phyloP scores from a whole-genome alignment of 2,888 invertebrate genomes.

The Tetragonula carbonaria region DNA sequence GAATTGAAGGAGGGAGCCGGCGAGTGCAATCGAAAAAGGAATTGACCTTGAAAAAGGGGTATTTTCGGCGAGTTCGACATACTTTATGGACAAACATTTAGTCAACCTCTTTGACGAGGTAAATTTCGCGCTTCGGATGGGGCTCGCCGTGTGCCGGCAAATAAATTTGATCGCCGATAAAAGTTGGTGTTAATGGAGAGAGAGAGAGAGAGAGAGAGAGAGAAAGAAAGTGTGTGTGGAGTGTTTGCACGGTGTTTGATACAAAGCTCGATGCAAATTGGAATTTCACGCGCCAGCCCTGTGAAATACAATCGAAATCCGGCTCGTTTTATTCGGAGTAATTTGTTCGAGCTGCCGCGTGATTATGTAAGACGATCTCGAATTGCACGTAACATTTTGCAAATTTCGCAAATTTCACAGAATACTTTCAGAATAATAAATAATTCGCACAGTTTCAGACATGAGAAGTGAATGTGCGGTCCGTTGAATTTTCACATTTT shows the following conservation, averaged over 20 bases:
- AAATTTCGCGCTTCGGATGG: background rate
- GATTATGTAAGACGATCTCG: background rate
- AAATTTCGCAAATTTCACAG: too few relatives aligned
- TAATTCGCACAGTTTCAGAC: too few relatives aligned
- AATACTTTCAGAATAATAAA: too few relatives aligned
- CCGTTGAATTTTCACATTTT: background rate
- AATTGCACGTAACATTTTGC: background rate
- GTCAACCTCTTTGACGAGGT: background rate
- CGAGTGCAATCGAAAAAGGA: slow-evolving; percentile 1
- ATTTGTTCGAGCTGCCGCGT: background rate
- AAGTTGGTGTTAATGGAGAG: background rate
- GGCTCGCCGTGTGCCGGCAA: background rate
- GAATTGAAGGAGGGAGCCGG: background rate
- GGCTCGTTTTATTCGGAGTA: background rate
- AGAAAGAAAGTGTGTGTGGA: background rate
- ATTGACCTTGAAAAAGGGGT: slow-evolving; percentile 14
- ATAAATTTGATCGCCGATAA: background rate
- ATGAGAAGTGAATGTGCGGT: too few relatives aligned
- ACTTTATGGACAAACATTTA: slow-evolving; percentile 7
- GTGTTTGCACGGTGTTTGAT: background rate
- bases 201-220: background rate
- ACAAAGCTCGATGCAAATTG: background rate
- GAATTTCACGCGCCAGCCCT: background rate
- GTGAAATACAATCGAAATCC: background rate
- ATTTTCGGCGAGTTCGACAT: slow-evolving; percentile 8